Conservation (phyloP, 2,113 vertebrate species). For the Rhea pennata region DNA sequence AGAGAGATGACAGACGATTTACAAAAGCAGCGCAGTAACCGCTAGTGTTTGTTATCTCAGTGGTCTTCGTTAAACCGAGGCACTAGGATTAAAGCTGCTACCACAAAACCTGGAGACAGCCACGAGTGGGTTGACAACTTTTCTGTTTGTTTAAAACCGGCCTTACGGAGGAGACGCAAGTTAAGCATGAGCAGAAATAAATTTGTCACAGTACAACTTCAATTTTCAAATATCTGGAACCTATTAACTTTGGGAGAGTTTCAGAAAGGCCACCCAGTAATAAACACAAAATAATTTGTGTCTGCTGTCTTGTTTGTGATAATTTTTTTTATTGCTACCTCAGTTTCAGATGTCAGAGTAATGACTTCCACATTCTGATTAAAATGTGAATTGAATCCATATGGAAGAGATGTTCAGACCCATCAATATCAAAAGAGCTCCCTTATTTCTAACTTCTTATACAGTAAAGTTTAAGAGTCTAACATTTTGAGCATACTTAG, state of each 20-base stretch:
- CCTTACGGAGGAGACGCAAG: conserved; percentile 28
- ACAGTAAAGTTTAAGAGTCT: conserved; percentile 13
- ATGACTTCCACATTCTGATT: conserved; percentile 92
- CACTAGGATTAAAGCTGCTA: conserved; percentile 61
- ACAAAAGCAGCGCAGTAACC: conserved; percentile 25
- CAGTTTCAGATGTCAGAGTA: conserved; percentile 88
- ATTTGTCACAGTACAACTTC: conserved; percentile 68
- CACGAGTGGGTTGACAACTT: conserved; percentile 65
- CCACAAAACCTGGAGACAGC: conserved; percentile 57
- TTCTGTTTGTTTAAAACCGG: conserved; percentile 60
- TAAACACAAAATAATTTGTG: conserved; percentile 92
- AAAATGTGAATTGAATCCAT: conserved; percentile 89
- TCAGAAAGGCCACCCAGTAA: conserved; percentile 86
- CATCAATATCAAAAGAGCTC: conserved; percentile 55
- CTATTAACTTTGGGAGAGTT: conserved; percentile 76
- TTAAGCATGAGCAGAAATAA: conserved; percentile 72
- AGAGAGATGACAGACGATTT: conserved; percentile 61
- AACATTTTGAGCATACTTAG: neutral
- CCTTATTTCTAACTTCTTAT: conserved; percentile 38
- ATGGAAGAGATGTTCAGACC: conserved; percentile 76
- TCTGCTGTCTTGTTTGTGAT: conserved; percentile 92
- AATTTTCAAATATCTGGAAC: conserved; percentile 77
- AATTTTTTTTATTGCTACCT: conserved; percentile 89
- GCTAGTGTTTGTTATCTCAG: conserved; percentile 62
- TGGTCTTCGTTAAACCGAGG: conserved; percentile 60